Conservation (phyloP, 1,140 invertebrate genomes). For the Maniola jurtina region DNA sequence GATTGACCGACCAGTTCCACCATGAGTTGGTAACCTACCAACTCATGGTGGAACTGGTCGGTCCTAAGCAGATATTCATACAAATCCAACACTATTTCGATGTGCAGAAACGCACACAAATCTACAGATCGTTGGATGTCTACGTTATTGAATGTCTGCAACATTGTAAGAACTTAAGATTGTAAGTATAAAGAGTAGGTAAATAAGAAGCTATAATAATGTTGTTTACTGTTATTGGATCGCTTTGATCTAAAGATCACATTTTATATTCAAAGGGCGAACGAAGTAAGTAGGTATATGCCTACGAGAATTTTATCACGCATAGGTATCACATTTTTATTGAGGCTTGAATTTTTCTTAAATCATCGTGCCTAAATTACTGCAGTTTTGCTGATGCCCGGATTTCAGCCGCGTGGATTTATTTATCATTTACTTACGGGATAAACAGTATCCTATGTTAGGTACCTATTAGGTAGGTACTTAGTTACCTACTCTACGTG, state of each 20-base stretch:
- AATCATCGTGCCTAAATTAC: too few species aligned
- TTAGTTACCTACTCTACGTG: too few species aligned
- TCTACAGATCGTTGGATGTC: conserved; percentile 1
- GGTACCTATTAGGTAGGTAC: too few species aligned
- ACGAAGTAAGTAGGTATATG: neutral
- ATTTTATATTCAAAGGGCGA: neutral
- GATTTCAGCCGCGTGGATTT: too few species aligned
- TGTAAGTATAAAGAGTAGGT: neutral
- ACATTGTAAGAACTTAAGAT: conserved; percentile 44
- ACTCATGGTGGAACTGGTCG: too few species aligned
- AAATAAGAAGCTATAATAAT: neutral
- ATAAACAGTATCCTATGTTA: too few species aligned
- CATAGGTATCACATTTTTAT: too few species aligned
- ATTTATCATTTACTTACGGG: too few species aligned
- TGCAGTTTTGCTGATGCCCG: too few species aligned
- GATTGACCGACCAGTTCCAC: conserved; percentile 20
- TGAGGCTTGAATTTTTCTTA: too few species aligned
- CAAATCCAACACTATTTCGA: conserved; percentile 59
- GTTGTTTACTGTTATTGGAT: conserved; percentile 58
- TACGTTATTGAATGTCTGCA: conserved; percentile 55
- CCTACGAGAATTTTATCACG: neutral
- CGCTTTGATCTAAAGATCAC: conserved; percentile 4
- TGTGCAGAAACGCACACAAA: neutral
- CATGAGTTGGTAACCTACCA: too few species aligned
- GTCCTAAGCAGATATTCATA: conserved; percentile 33